Percentiles rank a stretch among this genome's conserved stretches.
phyloP scores from a whole-genome alignment of 2,113 vertebrate species.

The Catharus bicknelli region DNA sequence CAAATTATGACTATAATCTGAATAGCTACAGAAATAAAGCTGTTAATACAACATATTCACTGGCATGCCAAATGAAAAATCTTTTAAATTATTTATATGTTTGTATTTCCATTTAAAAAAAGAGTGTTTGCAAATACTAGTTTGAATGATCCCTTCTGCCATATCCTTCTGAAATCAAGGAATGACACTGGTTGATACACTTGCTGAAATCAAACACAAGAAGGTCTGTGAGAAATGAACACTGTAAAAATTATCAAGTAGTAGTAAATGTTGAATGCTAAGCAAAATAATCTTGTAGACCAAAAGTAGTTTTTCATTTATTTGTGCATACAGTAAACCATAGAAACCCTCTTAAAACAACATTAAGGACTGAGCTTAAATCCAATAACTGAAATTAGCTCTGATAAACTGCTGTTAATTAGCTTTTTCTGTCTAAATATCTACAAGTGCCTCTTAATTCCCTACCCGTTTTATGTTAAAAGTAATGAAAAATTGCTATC shows the following conservation, averaged over 20 bases:
- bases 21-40: conserved; percentile 25
- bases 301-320: not conserved
- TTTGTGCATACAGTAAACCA: not conserved
- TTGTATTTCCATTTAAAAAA: not conserved
- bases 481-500: not conserved
- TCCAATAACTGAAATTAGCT: not conserved
- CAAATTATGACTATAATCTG: conserved; percentile 38
- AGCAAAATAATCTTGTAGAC: conserved; percentile 12
- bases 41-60: not conserved
- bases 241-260: not conserved
- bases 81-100: not conserved
- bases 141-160: not conserved
- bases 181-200: not conserved
- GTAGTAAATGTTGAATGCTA: not conserved
- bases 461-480: not conserved
- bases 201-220: not conserved
- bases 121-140: not conserved
- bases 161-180: not conserved
- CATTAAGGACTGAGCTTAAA: not conserved
- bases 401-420: not conserved
- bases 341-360: conserved; percentile 10
- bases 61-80: not conserved
- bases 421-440: not conserved
- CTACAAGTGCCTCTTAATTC: not conserved
- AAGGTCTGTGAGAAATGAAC: not conserved